phyloP scores from a whole-genome alignment of 2,113 vertebrate species.

The Terrapene triunguis region DNA sequence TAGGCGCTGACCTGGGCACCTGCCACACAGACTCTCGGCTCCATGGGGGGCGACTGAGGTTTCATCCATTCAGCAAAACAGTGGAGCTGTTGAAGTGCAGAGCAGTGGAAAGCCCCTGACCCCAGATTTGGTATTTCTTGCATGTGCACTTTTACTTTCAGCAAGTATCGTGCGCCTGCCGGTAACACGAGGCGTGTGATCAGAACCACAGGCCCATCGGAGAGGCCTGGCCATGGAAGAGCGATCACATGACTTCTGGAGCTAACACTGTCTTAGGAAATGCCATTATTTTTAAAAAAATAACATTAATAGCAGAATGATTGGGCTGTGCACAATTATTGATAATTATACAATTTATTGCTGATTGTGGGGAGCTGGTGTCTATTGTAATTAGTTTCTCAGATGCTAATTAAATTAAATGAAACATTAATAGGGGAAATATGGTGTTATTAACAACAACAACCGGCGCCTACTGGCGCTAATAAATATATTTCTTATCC shows the following conservation, averaged over 20 bases:
- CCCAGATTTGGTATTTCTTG: neutral
- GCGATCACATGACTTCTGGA: too few relatives aligned
- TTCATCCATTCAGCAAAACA: too few relatives aligned
- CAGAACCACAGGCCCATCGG: neutral
- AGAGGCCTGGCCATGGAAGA: too few relatives aligned
- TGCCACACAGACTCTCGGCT: too few relatives aligned
- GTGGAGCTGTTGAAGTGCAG: too few relatives aligned
- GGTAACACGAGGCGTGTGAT: too few relatives aligned
- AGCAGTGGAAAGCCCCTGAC: too few relatives aligned
- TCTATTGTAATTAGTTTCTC: constrained; percentile 79
- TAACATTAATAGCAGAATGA: constrained; percentile 51
- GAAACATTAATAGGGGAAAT: constrained; percentile 80
- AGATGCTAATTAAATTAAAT: constrained; percentile 81
- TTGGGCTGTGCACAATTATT: constrained; percentile 76
- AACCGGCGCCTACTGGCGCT: neutral
- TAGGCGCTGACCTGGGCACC: too few relatives aligned
- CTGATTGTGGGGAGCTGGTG: constrained; percentile 71
- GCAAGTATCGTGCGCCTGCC: too few relatives aligned
- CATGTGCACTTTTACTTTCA: neutral
- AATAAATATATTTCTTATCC: constrained; percentile 45
- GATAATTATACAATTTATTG: constrained; percentile 79
- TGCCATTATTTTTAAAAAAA: too few relatives aligned
- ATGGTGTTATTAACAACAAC: constrained; percentile 45
- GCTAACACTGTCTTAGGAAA: too few relatives aligned
- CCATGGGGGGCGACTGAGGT: too few relatives aligned